Conservation (phyloP, 1,140 invertebrate genomes). For the Harpegnathos saltator region DNA sequence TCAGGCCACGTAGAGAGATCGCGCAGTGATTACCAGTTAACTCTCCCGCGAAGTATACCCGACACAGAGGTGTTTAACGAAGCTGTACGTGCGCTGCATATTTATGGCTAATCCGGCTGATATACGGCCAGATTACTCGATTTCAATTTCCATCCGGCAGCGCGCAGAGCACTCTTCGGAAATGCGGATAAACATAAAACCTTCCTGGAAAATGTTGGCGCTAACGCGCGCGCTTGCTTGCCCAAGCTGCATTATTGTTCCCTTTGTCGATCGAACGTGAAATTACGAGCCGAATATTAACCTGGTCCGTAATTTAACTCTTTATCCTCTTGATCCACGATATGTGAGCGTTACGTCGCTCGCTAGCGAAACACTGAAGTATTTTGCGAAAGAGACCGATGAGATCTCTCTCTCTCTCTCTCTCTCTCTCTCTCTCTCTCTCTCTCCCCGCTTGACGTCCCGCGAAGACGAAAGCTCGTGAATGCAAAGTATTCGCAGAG, state of each 20-base stretch:
- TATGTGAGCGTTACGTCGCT: too few species aligned
- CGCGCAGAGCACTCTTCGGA: neutral
- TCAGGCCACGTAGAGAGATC: slow-evolving; percentile 14
- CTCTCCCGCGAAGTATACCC: slow-evolving; percentile 28
- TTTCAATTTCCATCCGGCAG: slow-evolving; percentile 48
- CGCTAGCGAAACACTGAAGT: too few species aligned
- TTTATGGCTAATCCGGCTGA: slow-evolving; percentile 68
- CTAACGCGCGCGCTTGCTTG: neutral
- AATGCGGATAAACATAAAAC: slow-evolving; percentile 1
- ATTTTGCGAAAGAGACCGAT: too few species aligned
- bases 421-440: too few species aligned
- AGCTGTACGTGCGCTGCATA: slow-evolving; percentile 51
- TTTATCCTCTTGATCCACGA: neutral
- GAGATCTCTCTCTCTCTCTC: too few species aligned
- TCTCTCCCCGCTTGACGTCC: too few species aligned
- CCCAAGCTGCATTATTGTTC: neutral
- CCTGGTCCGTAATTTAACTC: neutral
- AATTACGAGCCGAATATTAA: neutral
- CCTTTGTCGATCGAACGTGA: neutral
- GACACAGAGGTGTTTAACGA: slow-evolving; percentile 45
- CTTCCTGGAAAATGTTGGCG: neutral
- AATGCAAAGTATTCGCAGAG: too few species aligned
- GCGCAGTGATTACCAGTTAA: slow-evolving; percentile 59
- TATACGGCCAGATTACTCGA: slow-evolving; percentile 66
- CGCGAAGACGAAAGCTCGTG: too few species aligned